phyloP scores from a whole-genome alignment of 2,797 vertebrate genomes.

The Pachyuromys duprasi region DNA sequence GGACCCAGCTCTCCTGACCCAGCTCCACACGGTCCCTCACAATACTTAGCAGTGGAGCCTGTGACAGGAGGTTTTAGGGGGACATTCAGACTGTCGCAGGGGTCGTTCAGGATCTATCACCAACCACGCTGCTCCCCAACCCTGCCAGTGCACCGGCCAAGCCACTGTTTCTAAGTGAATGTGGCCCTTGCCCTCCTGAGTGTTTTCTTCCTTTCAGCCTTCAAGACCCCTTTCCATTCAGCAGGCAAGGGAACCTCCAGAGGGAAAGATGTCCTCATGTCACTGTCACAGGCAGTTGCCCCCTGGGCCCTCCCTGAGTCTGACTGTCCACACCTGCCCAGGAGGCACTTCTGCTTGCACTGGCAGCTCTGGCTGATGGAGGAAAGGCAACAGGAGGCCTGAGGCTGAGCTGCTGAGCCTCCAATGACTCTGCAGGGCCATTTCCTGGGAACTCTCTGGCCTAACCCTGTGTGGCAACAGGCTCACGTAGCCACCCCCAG shows the following conservation, averaged over 20 bases:
- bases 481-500: constrained; percentile 77
- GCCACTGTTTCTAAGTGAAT: neutral
- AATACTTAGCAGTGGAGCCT: neutral
- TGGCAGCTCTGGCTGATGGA: neutral
- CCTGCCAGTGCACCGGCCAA: neutral
- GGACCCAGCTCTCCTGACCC: neutral
- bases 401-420: neutral
- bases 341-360: neutral
- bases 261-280: neutral
- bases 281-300: neutral
- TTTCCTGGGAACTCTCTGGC: constrained; percentile 70
- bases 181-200: neutral
- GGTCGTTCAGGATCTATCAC: neutral
- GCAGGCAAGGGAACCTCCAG: neutral
- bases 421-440: constrained; percentile 56
- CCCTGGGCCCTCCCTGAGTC: neutral
- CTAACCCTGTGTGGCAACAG: constrained; percentile 52
- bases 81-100: neutral
- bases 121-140: neutral
- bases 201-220: no score
- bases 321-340: neutral
- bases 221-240: neutral
- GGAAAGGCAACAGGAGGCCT: neutral
- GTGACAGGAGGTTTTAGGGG: neutral
- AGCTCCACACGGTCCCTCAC: no score